phyloP scores from a whole-genome alignment of 2,797 vertebrate species.

The Pseudotriccus pelzelni region DNA sequence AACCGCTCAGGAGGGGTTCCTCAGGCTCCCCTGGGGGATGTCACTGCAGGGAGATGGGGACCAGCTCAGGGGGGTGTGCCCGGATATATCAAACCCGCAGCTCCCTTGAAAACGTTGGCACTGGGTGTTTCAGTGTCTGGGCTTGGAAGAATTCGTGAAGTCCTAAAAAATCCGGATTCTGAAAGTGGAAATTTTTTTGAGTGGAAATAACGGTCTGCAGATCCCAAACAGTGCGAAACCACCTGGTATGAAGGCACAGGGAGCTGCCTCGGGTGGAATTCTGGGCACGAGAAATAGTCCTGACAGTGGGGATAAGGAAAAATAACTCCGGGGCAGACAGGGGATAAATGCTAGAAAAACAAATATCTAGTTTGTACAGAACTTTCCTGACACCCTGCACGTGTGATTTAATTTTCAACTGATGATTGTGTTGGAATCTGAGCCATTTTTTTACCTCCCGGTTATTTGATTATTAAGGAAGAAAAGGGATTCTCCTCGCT shows the following conservation, averaged over 20 bases:
- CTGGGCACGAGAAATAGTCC: neutral
- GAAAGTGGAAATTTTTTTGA: neutral
- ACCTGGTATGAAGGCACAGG: fast-evolving
- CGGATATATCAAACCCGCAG: fast-evolving
- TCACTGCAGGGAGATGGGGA: neutral
- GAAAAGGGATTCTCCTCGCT: neutral
- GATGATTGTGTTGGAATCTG: too few relatives aligned
- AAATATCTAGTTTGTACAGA: fast-evolving
- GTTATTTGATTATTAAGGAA: neutral
- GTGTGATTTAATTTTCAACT: neutral
- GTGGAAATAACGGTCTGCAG: neutral
- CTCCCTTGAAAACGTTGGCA: fast-evolving
- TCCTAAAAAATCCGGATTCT: neutral
- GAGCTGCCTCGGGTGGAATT: neutral
- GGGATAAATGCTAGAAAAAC: neutral
- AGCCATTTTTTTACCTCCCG: neutral
- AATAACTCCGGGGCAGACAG: neutral
- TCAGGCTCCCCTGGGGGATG: too few relatives aligned
- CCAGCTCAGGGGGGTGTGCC: neutral
- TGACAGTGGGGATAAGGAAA: neutral
- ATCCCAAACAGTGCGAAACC: neutral
- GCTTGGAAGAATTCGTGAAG: neutral
- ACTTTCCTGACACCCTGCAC: fast-evolving
- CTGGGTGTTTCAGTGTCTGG: fast-evolving
- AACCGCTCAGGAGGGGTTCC: neutral